A percentile compares a stretch with the other conserved stretches of the same genome.
These are phyloP conservation scores for Paramormyrops kingsleyae DNA, from an alignment of 2,113 vertebrate genomes.

Conservation along the genomic window DNA sequence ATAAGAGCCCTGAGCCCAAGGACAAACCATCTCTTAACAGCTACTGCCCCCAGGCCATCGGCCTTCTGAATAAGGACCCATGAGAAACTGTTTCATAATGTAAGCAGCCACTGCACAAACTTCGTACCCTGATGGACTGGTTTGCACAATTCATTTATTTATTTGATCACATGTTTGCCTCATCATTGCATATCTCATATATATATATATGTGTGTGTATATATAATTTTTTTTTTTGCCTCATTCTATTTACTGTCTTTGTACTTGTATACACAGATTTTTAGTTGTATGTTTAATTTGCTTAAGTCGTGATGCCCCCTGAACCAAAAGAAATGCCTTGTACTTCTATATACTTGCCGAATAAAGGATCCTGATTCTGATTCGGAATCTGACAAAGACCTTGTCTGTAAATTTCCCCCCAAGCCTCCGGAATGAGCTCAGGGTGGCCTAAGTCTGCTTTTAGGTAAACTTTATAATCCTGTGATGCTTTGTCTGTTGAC, in stretches of 20 bases:
- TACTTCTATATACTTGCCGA: not conserved
- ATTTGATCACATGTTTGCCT: too few relatives aligned
- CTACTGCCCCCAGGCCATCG: not conserved
- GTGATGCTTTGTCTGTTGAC: conserved; percentile 54
- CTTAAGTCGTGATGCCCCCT: not conserved
- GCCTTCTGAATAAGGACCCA: not conserved
- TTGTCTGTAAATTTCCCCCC: conserved; percentile 49
- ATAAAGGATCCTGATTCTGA: not conserved
- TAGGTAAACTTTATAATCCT: conserved; percentile 53
- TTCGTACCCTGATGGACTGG: not conserved
- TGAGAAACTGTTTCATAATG: not conserved
- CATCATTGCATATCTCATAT: too few relatives aligned
- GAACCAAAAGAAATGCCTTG: not conserved
- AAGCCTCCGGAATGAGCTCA: conserved; percentile 47
- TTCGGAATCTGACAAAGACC: not conserved
- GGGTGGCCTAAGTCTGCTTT: conserved; percentile 46
- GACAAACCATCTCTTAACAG: not conserved
- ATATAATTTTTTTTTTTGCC: too few relatives aligned
- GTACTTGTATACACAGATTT: not conserved
- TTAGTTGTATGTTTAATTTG: not conserved
- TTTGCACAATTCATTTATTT: not conserved
- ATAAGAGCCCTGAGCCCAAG: not conserved
- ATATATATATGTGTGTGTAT: too few relatives aligned
- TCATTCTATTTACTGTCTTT: not conserved
- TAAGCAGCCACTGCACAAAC: not conserved